Evolutionary conservation across 2,113 vertebrate genomes (phyloP).

Genomic region (Spermophilus dauricus): DNA sequence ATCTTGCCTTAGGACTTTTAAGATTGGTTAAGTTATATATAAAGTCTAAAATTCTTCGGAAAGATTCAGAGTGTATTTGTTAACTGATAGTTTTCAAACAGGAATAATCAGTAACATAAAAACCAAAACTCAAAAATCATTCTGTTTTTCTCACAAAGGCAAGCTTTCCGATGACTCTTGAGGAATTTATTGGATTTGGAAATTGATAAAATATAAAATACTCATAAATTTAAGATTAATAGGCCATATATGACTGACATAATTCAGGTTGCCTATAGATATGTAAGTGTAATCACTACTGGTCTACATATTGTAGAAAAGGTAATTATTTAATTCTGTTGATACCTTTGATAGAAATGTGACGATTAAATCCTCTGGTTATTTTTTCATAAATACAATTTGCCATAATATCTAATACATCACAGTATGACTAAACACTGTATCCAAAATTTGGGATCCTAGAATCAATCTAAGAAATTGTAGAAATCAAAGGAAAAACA

Average conservation of each 20-base stretch:
- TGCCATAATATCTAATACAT: neutral
- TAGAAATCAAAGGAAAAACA: neutral
- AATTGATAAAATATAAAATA: neutral
- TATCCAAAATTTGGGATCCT: neutral
- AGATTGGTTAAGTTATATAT: neutral
- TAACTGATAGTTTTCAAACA: neutral
- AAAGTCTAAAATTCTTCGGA: neutral
- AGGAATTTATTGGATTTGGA: neutral
- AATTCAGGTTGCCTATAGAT: neutral
- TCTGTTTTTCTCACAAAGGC: neutral
- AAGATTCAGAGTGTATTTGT: neutral
- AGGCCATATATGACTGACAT: no score
- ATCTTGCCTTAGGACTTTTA: neutral
- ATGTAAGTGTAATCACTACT: neutral
- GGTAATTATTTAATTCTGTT: neutral
- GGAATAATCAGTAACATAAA: neutral
- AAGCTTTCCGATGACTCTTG: neutral
- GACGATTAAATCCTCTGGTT: neutral
- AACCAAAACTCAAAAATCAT: neutral
- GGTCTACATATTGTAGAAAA: neutral
- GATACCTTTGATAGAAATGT: neutral
- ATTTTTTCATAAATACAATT: neutral
- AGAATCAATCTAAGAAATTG: neutral
- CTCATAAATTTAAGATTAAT: neutral
- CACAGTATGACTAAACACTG: neutral